A percentile compares a stretch with the other conserved stretches of the same genome.
Conservation (phyloP, 2,888 invertebrate species). For the Polymixis flavicincta region DNA sequence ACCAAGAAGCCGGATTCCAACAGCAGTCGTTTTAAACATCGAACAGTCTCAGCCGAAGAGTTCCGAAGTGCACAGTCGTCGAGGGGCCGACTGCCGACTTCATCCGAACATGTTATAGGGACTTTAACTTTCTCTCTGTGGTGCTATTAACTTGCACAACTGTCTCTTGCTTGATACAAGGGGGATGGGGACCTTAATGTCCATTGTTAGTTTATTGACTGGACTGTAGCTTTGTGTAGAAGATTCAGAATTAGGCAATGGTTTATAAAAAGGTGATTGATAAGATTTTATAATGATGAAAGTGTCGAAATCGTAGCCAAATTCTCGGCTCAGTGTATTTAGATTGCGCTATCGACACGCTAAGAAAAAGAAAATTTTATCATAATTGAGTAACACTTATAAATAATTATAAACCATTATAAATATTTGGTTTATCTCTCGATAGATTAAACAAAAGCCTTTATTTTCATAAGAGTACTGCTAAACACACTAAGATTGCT, state of each 20-base stretch:
- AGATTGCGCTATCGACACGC: too few species aligned
- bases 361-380: too few species aligned
- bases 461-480: background rate
- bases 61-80: constrained; percentile 5
- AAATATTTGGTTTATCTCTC: background rate
- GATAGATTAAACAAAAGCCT: background rate
- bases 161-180: background rate
- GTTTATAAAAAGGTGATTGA: too few species aligned
- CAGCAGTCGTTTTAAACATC: background rate
- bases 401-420: background rate
- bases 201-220: constrained; percentile 4
- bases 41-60: constrained; percentile 12
- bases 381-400: background rate
- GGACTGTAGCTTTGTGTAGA: background rate
- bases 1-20: background rate
- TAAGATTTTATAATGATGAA: too few species aligned
- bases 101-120: constrained; percentile 23
- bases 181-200: background rate
- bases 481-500: background rate
- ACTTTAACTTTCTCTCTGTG: constrained; percentile 25
- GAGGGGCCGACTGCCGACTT: constrained; percentile 23
- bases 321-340: too few species aligned
- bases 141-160: constrained; percentile 24
- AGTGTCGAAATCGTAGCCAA: too few species aligned
- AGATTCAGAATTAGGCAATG: background rate